Evolutionary conservation across 2,797 vertebrate species (phyloP).

Genomic region (Calcarius lapponicus): DNA sequence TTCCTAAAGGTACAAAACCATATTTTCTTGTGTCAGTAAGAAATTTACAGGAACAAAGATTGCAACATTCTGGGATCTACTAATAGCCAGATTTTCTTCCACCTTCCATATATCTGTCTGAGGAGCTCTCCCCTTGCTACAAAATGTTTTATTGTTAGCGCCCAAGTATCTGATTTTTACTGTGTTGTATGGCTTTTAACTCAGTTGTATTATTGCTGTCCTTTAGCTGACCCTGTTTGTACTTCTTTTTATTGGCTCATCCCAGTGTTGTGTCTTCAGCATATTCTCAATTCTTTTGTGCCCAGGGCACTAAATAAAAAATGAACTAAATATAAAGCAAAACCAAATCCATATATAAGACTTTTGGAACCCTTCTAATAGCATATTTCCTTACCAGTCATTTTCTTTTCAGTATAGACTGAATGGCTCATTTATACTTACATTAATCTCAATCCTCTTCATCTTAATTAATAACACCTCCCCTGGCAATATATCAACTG

Average conservation of each 20-base stretch:
- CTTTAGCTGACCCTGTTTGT: neutral
- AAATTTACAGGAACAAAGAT: neutral
- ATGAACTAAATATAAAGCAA: neutral
- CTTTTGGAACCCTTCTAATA: neutral
- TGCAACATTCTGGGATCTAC: neutral
- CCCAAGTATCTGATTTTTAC: neutral
- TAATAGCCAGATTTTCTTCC: neutral
- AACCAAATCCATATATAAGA: neutral
- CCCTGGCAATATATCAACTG: neutral
- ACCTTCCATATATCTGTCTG: neutral
- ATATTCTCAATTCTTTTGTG: neutral
- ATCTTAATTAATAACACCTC: constrained; percentile 25
- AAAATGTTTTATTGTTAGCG: neutral
- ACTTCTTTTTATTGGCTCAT: neutral
- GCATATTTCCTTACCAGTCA: neutral
- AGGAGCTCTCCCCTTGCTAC: neutral
- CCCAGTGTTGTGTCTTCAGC: neutral
- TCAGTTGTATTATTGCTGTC: neutral
- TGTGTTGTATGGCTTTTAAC: neutral
- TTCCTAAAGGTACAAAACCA: neutral
- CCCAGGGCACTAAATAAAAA: neutral
- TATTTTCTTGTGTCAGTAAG: neutral
- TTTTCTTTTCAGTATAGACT: neutral
- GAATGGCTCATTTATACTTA: neutral
- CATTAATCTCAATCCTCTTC: neutral